Evolutionary conservation across 2,113 vertebrate genomes (phyloP).

Genomic region (Antechinus stuartii): DNA sequence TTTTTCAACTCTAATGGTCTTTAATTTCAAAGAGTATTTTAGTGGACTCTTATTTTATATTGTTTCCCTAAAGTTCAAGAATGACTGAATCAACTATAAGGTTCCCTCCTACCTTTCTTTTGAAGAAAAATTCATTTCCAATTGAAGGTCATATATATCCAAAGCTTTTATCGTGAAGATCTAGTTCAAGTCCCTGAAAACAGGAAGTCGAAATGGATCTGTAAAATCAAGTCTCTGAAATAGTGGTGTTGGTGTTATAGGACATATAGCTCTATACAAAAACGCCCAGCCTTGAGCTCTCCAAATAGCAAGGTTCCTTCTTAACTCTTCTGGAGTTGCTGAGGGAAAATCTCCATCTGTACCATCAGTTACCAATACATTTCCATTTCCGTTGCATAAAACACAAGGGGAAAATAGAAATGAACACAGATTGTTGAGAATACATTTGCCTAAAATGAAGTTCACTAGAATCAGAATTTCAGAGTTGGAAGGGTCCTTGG

Average conservation of each 20-base stretch:
- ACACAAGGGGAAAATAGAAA: constrained; percentile 9
- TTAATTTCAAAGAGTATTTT: background rate
- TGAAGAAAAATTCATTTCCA: background rate
- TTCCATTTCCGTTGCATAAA: constrained; percentile 29
- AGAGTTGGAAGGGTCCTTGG: constrained; percentile 1
- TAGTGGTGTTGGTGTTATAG: background rate
- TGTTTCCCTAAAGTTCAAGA: constrained; percentile 2
- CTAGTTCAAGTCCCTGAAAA: background rate
- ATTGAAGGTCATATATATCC: background rate
- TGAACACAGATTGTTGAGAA: constrained; percentile 18
- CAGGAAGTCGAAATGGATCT: background rate
- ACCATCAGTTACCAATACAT: background rate
- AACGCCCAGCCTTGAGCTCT: background rate
- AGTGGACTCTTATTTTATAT: background rate
- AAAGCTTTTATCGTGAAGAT: background rate
- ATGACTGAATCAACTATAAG: background rate
- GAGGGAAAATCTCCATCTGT: background rate
- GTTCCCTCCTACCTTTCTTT: background rate
- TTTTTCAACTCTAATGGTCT: background rate
- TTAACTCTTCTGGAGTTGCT: background rate
- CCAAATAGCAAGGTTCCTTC: background rate
- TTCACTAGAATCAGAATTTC: constrained; percentile 10
- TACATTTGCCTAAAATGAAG: constrained; percentile 11
- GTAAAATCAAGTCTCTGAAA: background rate
- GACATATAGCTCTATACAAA: background rate